Evolutionary conservation across 92 coral and sea anemone species (phyloP), one percentile per base, ranked within the genome.

Genomic region (Epizoanthus ramosus): DNA sequence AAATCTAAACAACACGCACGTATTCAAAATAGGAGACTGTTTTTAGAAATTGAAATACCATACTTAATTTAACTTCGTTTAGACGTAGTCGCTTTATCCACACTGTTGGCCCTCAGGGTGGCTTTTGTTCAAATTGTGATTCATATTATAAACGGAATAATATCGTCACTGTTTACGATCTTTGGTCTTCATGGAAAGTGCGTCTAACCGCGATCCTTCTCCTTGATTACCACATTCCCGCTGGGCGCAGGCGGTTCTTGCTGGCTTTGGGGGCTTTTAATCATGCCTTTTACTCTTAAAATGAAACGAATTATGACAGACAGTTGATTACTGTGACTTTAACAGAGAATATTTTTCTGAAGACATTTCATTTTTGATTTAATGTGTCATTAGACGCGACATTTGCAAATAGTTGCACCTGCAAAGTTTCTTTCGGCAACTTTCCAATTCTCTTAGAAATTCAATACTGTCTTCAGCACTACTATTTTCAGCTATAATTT

Each of bases 51-150:
- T 77, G 19, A 8, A 59, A 60, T 57, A 60, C 45, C 63, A 77
- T 58, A 77, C 71, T 60, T 37, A 53, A 77, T 76, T 76, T 59
- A 50, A 75, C 21, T 77, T 63, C 58, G 41, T 61, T 65, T 39
- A 61, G 23, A 23, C 41, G 22, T 77, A 61, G 82, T 77, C 47
- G 69, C 57, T 77, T 61, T 19, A 77, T 77, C 61, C 63, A 77
- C 58, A 77, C 54, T 31, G 71, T 54, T 21, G 24, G 53, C 66
- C 66, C 41, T 21, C 7, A 41, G 59, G 72, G 41, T 39, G 68
- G 52, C 82, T 77, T 77, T 77, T 77, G 82, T 77, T 77, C 59
- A 77, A 61, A 77, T 74, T 74, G 79, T 74, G 61, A 74, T 23
- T 74, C 63, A 52, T 74, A 53, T 39, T 74, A 63, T 56, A 59